phyloP scores from a whole-genome alignment of 2,888 invertebrate genomes.

The Ophioninae sp. region DNA sequence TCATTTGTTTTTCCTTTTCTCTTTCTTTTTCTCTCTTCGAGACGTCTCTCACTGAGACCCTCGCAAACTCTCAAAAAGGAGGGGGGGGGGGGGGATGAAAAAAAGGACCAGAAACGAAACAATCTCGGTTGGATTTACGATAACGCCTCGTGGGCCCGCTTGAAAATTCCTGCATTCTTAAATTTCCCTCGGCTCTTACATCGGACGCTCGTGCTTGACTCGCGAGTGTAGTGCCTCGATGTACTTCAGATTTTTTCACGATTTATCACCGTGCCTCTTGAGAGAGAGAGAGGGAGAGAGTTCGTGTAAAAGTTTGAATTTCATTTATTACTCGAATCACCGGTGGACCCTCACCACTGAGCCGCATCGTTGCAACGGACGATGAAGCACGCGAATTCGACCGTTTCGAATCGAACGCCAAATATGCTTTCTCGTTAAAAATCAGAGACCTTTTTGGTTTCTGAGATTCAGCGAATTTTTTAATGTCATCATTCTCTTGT shows the following conservation, averaged over 20 bases:
- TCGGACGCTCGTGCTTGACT: background rate
- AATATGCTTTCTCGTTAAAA: background rate
- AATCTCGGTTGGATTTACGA: constrained; percentile 16
- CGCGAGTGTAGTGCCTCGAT: background rate
- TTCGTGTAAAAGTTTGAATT: background rate
- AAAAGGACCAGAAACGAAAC: background rate
- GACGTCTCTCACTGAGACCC: background rate
- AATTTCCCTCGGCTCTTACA: background rate
- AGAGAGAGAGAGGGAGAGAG: background rate
- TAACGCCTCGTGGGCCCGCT: constrained; percentile 1
- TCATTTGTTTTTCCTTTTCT: background rate
- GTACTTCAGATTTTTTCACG: constrained; percentile 23
- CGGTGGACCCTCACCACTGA: background rate
- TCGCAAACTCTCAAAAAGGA: background rate
- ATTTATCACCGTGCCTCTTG: constrained; percentile 1
- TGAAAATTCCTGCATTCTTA: background rate
- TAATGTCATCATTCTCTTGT: background rate
- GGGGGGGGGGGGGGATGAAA: background rate
- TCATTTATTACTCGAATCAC: constrained; percentile 14
- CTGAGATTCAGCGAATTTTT: background rate
- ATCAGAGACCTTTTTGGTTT: background rate
- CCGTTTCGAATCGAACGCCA: background rate
- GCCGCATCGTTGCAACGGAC: background rate
- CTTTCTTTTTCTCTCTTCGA: no score
- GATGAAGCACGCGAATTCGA: background rate